A percentile compares a stretch with the other conserved stretches of the same genome.
Evolutionary conservation across 2,113 vertebrate genomes (phyloP).

Genomic region (Mesembrinibis cayennensis): DNA sequence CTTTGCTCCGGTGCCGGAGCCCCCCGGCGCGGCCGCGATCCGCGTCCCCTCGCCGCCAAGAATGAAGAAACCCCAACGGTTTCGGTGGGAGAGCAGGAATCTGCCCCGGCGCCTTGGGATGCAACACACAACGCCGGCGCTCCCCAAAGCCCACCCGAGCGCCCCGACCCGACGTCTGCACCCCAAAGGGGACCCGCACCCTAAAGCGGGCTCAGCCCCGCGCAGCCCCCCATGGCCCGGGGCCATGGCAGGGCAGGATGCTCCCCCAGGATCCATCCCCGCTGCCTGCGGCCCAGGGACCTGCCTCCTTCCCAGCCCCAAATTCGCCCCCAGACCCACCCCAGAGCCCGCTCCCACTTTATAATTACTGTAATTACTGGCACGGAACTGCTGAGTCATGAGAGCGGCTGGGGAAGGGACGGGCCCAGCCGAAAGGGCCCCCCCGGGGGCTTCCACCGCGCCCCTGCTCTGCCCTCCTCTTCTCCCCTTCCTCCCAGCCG

Average conservation of each 20-base stretch:
- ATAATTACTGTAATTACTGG: neutral
- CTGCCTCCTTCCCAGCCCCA: neutral
- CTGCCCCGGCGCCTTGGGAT: neutral
- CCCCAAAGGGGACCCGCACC: fast-evolving
- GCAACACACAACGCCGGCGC: fast-evolving
- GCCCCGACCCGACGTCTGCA: fast-evolving
- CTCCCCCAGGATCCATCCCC: neutral
- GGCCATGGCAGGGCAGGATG: fast-evolving
- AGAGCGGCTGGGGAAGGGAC: neutral
- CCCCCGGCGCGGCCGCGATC: fast-evolving
- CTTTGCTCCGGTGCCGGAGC: fast-evolving
- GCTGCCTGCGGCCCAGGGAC: fast-evolving
- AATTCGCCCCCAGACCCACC: neutral
- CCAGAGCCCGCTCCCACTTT: neutral
- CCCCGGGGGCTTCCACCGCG: neutral
- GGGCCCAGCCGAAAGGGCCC: neutral
- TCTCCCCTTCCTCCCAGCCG: neutral
- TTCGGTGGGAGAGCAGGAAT: neutral
- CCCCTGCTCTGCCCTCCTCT: neutral
- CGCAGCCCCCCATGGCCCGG: fast-evolving
- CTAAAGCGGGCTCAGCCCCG: fast-evolving
- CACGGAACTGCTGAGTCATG: constrained; percentile 47
- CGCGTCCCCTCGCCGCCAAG: fast-evolving
- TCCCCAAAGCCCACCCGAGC: neutral
- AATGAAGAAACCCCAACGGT: neutral